Evolutionary conservation across 2,797 vertebrate genomes (phyloP).

Genomic region (Crocodylus rhombifer): DNA sequence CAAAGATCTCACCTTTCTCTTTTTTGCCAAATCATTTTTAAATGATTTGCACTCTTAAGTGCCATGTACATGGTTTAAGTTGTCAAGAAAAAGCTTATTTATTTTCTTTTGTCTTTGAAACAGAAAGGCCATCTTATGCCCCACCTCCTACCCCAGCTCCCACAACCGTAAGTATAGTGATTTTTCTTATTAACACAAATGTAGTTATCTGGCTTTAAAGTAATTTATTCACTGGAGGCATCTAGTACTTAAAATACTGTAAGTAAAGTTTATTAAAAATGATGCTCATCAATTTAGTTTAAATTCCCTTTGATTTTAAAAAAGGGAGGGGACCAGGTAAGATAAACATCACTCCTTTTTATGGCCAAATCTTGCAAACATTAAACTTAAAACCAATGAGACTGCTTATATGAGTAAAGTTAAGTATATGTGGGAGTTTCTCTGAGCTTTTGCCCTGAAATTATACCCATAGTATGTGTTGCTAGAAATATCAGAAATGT

Average conservation of each 20-base stretch:
- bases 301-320: neutral
- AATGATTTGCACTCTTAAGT: neutral
- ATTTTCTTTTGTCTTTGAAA: slow-evolving; percentile 76
- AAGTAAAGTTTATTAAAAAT: neutral
- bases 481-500: neutral
- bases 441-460: neutral
- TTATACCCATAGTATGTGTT: neutral
- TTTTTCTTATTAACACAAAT: slow-evolving; percentile 81
- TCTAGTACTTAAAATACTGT: slow-evolving; percentile 49
- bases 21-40: accelerated
- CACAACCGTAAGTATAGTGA: slow-evolving; percentile 93
- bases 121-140: slow-evolving; percentile 97
- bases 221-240: slow-evolving; percentile 19
- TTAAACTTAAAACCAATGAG: neutral
- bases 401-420: neutral
- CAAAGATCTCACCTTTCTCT: neutral
- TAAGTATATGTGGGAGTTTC: neutral
- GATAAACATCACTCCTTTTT: neutral
- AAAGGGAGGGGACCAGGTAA: neutral
- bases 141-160: slow-evolving; percentile 97
- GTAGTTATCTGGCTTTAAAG: slow-evolving; percentile 69
- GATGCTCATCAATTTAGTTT: neutral
- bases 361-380: neutral
- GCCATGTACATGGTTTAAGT: neutral
- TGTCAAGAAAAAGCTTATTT: slow-evolving; percentile 73